Percentiles rank a stretch among this genome's conserved stretches.
These are phyloP conservation scores for Misgurnus mizolepis DNA, from an alignment of 2,113 vertebrate genomes.

Conservation along the genomic window DNA sequence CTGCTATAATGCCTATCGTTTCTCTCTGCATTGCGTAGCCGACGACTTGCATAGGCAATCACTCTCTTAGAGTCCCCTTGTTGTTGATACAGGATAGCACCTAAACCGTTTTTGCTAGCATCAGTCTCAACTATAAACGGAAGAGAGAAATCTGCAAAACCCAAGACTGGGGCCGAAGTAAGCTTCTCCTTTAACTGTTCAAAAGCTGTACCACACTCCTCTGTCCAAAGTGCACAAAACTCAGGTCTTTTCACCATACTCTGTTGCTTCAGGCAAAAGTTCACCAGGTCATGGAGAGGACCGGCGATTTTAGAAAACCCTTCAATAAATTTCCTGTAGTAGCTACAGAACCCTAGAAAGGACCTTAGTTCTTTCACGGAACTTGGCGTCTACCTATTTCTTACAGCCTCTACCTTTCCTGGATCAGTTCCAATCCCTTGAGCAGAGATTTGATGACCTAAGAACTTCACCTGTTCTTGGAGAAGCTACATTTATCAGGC, in stretches of 20 bases:
- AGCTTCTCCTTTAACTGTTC: background rate
- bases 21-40: constrained; percentile 25
- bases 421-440: constrained; percentile 28
- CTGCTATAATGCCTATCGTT: constrained; percentile 37
- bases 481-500: too few species aligned
- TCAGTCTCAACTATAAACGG: background rate
- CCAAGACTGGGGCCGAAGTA: constrained; percentile 4
- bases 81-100: background rate
- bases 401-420: constrained; percentile 4
- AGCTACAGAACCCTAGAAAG: constrained; percentile 1
- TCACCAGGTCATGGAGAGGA: too few species aligned
- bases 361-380: too few species aligned
- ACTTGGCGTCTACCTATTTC: too few species aligned
- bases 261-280: too few species aligned
- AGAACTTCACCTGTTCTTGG: too few species aligned
- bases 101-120: background rate
- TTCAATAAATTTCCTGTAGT: too few species aligned
- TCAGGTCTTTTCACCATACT: too few species aligned
- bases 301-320: too few species aligned
- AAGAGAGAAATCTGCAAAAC: background rate
- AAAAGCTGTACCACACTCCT: constrained; percentile 20
- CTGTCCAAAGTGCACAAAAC: background rate
- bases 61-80: background rate
- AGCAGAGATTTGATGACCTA: constrained; percentile 16
- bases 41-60: too few species aligned